phyloP scores from a whole-genome alignment of 2,113 vertebrate species.

The Coptodon bakossiorum region DNA sequence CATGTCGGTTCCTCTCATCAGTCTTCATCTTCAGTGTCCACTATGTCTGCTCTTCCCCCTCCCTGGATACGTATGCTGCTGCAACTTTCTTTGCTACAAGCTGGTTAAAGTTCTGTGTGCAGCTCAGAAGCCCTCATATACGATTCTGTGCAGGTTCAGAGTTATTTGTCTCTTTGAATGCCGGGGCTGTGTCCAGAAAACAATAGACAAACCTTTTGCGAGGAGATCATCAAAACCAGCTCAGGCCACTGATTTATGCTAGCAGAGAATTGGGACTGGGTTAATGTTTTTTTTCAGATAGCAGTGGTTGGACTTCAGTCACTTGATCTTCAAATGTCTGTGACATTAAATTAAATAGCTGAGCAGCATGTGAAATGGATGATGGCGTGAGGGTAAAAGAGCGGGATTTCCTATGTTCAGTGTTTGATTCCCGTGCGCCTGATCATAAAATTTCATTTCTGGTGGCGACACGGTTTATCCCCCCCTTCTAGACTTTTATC shows the following conservation, averaged over 20 bases:
- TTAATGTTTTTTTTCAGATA: slow-evolving; percentile 2
- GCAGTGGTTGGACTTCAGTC: not conserved
- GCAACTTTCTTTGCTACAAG: not conserved
- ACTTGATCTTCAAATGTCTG: slow-evolving; percentile 7
- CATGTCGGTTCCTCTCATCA: slow-evolving; percentile 4
- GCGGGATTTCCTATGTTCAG: slow-evolving; percentile 30
- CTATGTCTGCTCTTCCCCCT: not conserved
- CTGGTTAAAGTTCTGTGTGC: not conserved
- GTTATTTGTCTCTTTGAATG: slow-evolving; percentile 17
- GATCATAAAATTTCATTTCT: slow-evolving; percentile 41
- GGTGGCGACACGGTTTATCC: slow-evolving; percentile 12
- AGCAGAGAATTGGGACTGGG: not conserved
- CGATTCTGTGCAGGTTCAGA: not conserved
- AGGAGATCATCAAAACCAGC: not conserved
- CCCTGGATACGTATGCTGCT: not conserved
- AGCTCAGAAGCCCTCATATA: not conserved
- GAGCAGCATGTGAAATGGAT: not conserved
- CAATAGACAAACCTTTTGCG: not conserved
- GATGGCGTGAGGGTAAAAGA: not conserved
- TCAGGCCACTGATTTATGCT: not conserved
- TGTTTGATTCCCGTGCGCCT: slow-evolving; percentile 30
- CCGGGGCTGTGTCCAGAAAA: not conserved
- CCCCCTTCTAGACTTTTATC: slow-evolving; percentile 32
- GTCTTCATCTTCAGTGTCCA: slow-evolving; percentile 23
- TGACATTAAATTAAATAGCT: slow-evolving; percentile 26